phyloP scores from a whole-genome alignment of 2,113 vertebrate genomes.

The Erpornis zantholeuca region DNA sequence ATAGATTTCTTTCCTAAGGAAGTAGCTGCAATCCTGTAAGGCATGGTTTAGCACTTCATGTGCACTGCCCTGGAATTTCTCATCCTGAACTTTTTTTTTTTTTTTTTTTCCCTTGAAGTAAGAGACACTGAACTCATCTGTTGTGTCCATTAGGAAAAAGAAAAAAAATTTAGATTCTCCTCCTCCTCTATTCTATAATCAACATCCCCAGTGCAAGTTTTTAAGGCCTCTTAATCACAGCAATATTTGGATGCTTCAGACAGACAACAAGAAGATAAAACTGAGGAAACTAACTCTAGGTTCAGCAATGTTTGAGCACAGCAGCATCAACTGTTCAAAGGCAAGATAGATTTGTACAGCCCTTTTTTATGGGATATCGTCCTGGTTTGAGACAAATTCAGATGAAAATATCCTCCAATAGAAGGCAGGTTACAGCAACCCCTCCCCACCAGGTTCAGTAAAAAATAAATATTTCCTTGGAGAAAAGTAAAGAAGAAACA shows the following conservation, averaged over 20 bases:
- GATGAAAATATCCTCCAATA: too few species aligned
- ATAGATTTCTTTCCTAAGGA: conserved; percentile 53
- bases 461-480: too few species aligned
- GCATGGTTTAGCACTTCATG: conserved; percentile 29
- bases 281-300: neutral
- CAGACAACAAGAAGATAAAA: neutral
- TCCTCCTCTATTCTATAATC: neutral
- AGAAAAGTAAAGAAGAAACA: too few species aligned
- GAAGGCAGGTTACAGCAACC: too few species aligned
- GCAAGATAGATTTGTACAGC: neutral
- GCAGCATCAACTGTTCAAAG: neutral
- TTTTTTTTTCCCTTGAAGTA: neutral
- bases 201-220: neutral
- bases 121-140: neutral
- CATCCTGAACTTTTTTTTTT: conserved; percentile 2
- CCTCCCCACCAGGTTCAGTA: too few species aligned
- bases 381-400: too few species aligned
- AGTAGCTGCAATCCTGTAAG: conserved; percentile 34
- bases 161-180: neutral
- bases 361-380: neutral
- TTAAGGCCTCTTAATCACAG: neutral
- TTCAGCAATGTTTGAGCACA: neutral
- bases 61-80: conserved; percentile 42
- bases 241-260: neutral
- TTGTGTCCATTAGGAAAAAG: neutral